Conservation (phyloP, 1,140 invertebrate genomes). For the Brachionus koreanus region DNA sequence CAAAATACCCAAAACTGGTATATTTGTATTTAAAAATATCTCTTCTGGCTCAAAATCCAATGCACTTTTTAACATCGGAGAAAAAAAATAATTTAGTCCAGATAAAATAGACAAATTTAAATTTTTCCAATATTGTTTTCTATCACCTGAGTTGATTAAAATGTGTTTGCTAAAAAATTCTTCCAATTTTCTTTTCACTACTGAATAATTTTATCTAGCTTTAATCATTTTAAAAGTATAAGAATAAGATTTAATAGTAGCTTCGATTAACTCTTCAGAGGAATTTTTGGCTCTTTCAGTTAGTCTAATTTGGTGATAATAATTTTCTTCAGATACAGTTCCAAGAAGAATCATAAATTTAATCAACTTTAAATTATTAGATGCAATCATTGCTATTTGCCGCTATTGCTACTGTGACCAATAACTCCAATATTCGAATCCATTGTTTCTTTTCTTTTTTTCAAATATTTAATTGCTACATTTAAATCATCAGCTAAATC, state of each 20-base stretch:
- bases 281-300: neutral
- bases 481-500: neutral
- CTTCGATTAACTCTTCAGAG: neutral
- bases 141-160: neutral
- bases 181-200: neutral
- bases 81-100: neutral
- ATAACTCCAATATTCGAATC: neutral
- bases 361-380: neutral
- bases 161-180: neutral
- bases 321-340: neutral
- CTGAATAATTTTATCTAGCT: neutral
- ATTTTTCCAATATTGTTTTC: neutral
- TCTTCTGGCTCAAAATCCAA: neutral
- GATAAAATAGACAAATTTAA: neutral
- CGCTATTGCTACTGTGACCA: neutral
- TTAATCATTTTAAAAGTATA: neutral
- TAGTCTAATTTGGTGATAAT: neutral
- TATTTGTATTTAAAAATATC: neutral
- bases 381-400: neutral
- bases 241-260: neutral
- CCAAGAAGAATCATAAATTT: neutral
- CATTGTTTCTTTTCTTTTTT: neutral
- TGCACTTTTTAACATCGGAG: neutral
- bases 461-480: neutral
- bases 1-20: neutral